Evolutionary conservation across 2,797 vertebrate species (phyloP).

Genomic region (Danio kyathit): DNA sequence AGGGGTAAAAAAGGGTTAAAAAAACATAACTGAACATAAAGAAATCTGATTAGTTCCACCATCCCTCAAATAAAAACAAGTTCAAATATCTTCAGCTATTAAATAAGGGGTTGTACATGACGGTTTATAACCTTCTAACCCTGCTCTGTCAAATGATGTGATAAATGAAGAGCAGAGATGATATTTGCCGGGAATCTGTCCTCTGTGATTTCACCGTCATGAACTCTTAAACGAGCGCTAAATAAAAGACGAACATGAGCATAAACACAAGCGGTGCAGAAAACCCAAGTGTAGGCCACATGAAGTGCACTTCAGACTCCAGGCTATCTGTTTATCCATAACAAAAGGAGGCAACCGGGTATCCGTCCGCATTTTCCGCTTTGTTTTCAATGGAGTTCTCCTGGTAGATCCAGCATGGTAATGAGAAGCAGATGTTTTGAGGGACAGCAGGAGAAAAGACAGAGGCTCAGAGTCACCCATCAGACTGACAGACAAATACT

Average conservation of each 20-base stretch:
- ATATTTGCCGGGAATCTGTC: background rate
- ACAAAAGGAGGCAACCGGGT: constrained; percentile 42
- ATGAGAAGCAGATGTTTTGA: constrained; percentile 67
- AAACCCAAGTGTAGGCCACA: background rate
- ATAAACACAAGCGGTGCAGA: background rate
- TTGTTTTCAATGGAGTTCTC: constrained; percentile 53
- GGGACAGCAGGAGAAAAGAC: constrained; percentile 53
- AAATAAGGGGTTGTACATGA: background rate
- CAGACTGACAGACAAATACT: too few species aligned
- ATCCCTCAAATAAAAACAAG: too few species aligned
- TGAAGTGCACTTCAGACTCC: constrained; percentile 46
- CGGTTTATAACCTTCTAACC: background rate
- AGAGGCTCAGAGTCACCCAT: constrained; percentile 2
- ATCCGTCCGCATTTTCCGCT: constrained; percentile 38
- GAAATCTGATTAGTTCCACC: too few species aligned
- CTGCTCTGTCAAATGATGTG: background rate
- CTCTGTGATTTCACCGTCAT: constrained; percentile 3
- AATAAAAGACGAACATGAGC: constrained; percentile 7
- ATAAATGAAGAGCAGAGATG: background rate
- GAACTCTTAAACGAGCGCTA: constrained; percentile 1
- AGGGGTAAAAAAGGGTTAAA: too few species aligned
- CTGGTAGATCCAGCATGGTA: constrained; percentile 53
- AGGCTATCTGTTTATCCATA: constrained; percentile 55
- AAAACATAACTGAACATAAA: too few species aligned
- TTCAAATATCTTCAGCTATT: too few species aligned